Conservation (phyloP, 1,140 invertebrate genomes). For the Lepidostoma basale region DNA sequence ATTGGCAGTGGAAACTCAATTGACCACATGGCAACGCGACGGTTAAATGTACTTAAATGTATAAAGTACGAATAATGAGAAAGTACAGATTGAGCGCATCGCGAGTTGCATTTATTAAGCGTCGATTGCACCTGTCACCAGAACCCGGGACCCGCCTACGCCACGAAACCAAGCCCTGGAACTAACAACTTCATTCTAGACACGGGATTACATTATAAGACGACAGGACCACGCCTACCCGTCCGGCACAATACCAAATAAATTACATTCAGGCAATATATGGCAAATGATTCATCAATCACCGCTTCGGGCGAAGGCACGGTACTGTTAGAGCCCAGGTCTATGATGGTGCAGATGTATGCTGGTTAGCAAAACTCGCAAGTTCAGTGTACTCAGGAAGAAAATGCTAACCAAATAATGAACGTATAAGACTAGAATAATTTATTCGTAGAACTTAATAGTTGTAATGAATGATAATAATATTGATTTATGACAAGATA, state of each 20-base stretch:
- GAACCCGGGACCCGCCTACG: neutral
- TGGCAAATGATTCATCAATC: slow-evolving; percentile 43
- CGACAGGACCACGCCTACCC: neutral
- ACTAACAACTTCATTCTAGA: slow-evolving; percentile 3
- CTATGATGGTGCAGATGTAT: too few relatives aligned
- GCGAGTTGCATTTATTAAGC: neutral
- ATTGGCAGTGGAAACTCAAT: too few relatives aligned
- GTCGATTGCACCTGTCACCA: slow-evolving; percentile 1
- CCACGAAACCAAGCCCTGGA: neutral
- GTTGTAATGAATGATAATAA: too few relatives aligned
- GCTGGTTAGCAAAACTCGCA: too few relatives aligned
- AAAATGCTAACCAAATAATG: too few relatives aligned
- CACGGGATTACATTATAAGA: neutral
- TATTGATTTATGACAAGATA: too few relatives aligned
- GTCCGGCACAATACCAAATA: slow-evolving; percentile 34
- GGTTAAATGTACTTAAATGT: neutral
- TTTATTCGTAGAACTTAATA: too few relatives aligned
- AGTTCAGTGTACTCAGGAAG: too few relatives aligned
- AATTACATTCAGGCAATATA: slow-evolving; percentile 37
- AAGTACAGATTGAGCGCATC: slow-evolving; percentile 11
- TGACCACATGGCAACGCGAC: neutral
- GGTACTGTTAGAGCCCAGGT: too few relatives aligned
- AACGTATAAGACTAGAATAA: too few relatives aligned
- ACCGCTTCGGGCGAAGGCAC: neutral
- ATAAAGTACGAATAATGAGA: neutral